Conservation (phyloP, 2,888 invertebrate species). For the Ennomos fuscantarius region DNA sequence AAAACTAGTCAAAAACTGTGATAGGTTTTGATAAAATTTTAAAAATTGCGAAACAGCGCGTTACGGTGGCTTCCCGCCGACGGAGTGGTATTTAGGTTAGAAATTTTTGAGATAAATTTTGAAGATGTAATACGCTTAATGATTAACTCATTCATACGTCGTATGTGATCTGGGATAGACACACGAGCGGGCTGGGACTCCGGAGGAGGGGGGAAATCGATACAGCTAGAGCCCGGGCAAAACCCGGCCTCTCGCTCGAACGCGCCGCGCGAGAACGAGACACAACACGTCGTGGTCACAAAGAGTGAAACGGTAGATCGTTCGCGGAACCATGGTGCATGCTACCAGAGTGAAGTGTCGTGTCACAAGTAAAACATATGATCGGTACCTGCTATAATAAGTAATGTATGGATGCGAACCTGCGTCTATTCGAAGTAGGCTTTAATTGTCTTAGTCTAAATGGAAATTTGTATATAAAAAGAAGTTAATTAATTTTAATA, state of each 20-base stretch:
- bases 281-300: conserved; percentile 41
- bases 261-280: conserved; percentile 43
- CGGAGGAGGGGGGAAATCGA: conserved; percentile 65
- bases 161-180: conserved; percentile 51
- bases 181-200: conserved; percentile 47
- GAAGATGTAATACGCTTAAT: conserved; percentile 60
- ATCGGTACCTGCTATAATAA: conserved; percentile 80
- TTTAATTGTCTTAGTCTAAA: conserved; percentile 84
- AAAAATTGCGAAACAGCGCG: conserved; percentile 59
- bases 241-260: conserved; percentile 36
- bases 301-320: conserved; percentile 50
- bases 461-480: conserved; percentile 81
- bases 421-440: conserved; percentile 84
- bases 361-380: conserved; percentile 68
- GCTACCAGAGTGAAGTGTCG: conserved; percentile 69
- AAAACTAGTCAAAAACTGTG: conserved; percentile 85
- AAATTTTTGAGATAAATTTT: conserved; percentile 48
- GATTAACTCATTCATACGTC: conserved; percentile 50
- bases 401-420: conserved; percentile 83
- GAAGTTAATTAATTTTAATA: conserved; percentile 66
- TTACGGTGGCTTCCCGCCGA: conserved; percentile 47
- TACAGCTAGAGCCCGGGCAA: conserved; percentile 57
- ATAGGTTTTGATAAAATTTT: conserved; percentile 86
- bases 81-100: conserved; percentile 66
- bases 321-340: conserved; percentile 78